phyloP scores from a whole-genome alignment of 2,888 invertebrate species.

The Rhamnusium bicolor region DNA sequence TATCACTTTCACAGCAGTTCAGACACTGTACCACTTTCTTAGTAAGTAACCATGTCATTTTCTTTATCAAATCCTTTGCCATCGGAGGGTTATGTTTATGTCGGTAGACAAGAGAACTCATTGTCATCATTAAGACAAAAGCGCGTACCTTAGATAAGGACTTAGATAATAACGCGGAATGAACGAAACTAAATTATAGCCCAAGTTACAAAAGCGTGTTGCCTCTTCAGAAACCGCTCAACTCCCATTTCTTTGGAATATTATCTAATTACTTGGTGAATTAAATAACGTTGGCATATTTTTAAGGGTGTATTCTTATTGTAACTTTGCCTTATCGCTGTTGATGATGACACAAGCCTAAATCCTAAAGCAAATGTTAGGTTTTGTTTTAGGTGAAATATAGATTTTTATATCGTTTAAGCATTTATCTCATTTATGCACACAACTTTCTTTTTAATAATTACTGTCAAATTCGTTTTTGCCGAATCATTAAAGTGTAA shows the following conservation, averaged over 20 bases:
- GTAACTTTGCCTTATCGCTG: neutral
- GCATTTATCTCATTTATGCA: too few species aligned
- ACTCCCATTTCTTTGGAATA: conserved; percentile 10
- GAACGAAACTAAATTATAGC: conserved; percentile 24
- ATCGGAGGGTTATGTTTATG: conserved; percentile 19
- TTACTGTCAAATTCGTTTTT: too few species aligned
- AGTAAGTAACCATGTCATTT: conserved; percentile 18
- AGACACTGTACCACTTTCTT: neutral
- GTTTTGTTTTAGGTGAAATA: neutral
- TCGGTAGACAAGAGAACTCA: conserved; percentile 12
- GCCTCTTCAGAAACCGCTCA: conserved; percentile 18
- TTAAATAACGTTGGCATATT: conserved; percentile 4
- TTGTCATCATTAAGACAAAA: conserved; percentile 29
- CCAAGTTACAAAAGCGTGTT: conserved; percentile 13
- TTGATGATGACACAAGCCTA: neutral
- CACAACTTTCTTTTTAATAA: too few species aligned
- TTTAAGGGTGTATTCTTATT: neutral
- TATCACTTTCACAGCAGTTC: neutral
- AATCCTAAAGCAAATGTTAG: neutral
- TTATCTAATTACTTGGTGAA: neutral
- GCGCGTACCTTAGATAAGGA: conserved; percentile 29
- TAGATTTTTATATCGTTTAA: neutral
- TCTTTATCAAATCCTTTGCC: conserved; percentile 13
- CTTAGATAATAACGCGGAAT: conserved; percentile 20
- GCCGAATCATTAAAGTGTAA: too few species aligned